Base-by-base conservation (phyloP, 2,888 invertebrate species). In the Papilio protenor region DNA sequence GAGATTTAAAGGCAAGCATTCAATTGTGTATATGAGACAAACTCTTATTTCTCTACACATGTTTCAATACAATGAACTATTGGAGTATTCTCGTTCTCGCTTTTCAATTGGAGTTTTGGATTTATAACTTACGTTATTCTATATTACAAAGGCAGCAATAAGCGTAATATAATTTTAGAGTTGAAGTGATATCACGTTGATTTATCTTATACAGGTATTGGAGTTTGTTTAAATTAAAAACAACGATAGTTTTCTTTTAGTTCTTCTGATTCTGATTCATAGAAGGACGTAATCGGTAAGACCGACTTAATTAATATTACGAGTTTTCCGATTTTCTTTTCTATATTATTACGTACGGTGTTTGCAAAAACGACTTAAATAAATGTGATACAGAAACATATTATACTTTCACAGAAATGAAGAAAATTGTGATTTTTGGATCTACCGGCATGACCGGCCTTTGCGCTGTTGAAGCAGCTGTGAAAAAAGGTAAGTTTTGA, bases 401-500 rank as follows among this genome's bases (percentile, higher is more conserved):
- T 73, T 77, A 49, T 61, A 83, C 85, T 82, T 77, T 81, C 85
- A 81, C 84, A 87, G 88, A 85, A 81, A 97, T 97, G 97, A 96
- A 96, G 89, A 97, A 96, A 90, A 95, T 98, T 83, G 97, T 97
- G 75, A 96, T 98, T 86, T 97, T 98, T 87, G 98, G 98, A 79
- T 96, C 97, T 18, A 97, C 98, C 83, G 98, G 97, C 76, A 96
- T 96, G 95, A 97, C 98, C 81, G 98, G 98, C 55, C 93, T 97
- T 78, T 97, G 97, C 89, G 96, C 96, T 11, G 94, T 97, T 1
- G 96, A 97, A 86, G 96, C 97, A 78, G 98, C 98, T 8, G 90
- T 98, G 2, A 95, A 97, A 87, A 96, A 97, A 95, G 98, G 98
- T 97, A 94, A 84, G 70, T n/a, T 45, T 57, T 45, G 1, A 57